These are phyloP conservation scores for Drosophila virilis DNA, from an alignment of 1,140 invertebrate species.

Conservation along the genomic window DNA sequence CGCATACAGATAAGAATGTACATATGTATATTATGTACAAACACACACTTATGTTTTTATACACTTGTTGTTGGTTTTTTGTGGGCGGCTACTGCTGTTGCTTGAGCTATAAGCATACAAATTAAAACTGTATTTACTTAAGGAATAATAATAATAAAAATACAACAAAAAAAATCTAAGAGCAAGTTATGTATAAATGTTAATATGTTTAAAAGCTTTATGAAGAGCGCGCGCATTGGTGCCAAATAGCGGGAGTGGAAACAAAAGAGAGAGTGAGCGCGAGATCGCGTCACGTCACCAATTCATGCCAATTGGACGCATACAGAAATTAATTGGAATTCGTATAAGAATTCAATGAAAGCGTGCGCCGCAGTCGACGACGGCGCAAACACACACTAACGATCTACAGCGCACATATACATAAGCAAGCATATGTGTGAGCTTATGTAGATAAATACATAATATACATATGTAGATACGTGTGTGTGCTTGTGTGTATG, in stretches of 20 bases:
- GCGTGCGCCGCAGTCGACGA: conserved; percentile 41
- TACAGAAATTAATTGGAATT: conserved; percentile 81
- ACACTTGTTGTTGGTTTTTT: conserved; percentile 36
- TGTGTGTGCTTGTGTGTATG: conserved; percentile 35
- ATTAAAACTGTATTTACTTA: conserved; percentile 48
- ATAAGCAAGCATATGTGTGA: conserved; percentile 6
- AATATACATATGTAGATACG: not conserved
- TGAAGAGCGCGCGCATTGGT: conserved; percentile 42
- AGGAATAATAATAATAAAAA: conserved; percentile 34
- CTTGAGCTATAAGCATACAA: conserved; percentile 69
- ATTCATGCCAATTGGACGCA: conserved; percentile 82
- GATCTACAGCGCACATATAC: conserved; percentile 13
- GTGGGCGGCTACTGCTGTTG: conserved; percentile 62
- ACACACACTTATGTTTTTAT: conserved; percentile 20
- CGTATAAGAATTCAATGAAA: conserved; percentile 82
- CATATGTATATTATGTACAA: conserved; percentile 1
- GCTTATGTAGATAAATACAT: conserved; percentile 10
- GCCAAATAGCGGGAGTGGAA: conserved; percentile 8
- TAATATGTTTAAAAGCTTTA: conserved; percentile 40
- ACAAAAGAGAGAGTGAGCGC: conserved; percentile 37
- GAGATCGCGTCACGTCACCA: conserved; percentile 79
- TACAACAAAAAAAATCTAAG: conserved; percentile 26
- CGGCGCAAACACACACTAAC: conserved; percentile 19
- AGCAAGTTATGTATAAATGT: conserved; percentile 46
- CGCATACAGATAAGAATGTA: conserved; percentile 13